Conservation (phyloP, 2,888 invertebrate species). For the Microplitis deprimator region DNA sequence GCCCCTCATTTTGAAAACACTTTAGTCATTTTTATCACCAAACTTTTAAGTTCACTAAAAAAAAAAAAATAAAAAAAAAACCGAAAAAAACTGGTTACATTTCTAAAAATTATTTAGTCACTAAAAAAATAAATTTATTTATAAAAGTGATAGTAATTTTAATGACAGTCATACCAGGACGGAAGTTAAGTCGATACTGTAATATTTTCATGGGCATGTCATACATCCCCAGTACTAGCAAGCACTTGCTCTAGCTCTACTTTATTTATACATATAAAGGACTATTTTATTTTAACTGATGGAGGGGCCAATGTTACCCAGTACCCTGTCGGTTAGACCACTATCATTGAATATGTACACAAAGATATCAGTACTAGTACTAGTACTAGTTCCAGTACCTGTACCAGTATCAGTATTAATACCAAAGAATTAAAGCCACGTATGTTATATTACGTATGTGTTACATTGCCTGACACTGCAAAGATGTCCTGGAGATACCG, state of each 20-base stretch:
- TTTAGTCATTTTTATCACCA: not conserved
- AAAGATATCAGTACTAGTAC: too few relatives aligned
- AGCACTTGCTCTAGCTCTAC: too few relatives aligned
- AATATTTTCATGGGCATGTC: constrained; percentile 1
- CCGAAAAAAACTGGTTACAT: not conserved
- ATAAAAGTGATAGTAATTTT: too few relatives aligned
- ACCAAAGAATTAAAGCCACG: not conserved
- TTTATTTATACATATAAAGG: not conserved
- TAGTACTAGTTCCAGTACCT: not conserved
- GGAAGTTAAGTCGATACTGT: constrained; percentile 38
- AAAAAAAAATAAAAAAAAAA: not conserved
- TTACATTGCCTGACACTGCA: not conserved
- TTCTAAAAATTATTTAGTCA: too few relatives aligned
- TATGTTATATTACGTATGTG: constrained; percentile 5
- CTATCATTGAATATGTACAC: too few relatives aligned
- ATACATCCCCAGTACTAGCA: not conserved
- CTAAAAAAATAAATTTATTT: too few relatives aligned
- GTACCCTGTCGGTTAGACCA: not conserved
- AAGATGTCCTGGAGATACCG: constrained; percentile 22
- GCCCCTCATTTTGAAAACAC: constrained; percentile 40
- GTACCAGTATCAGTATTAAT: not conserved
- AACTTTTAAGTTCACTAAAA: not conserved
- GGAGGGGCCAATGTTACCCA: not conserved
- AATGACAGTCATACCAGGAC: constrained; percentile 28
- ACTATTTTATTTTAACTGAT: not conserved